These are phyloP conservation scores for Pinctada fucata DNA, from an alignment of 2,888 invertebrate genomes.

Conservation along the genomic window DNA sequence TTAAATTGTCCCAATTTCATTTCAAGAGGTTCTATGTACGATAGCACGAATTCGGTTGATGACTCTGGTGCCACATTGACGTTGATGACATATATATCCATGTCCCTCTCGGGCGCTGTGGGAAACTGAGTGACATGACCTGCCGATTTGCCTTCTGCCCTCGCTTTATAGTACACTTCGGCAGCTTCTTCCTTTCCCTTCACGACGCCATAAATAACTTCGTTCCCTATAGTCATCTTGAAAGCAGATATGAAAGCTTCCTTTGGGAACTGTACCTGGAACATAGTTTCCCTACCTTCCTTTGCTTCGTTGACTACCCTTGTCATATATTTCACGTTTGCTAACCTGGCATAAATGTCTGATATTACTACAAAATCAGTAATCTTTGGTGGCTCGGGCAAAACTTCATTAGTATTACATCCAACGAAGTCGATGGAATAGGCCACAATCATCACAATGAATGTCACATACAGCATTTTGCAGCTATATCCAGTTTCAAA, in stretches of 20 bases:
- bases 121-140: conserved; percentile 55
- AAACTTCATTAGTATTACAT: too few relatives aligned
- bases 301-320: conserved; percentile 16
- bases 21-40: conserved; percentile 84
- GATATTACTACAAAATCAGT: conserved; percentile 5
- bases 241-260: conserved; percentile 73
- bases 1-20: conserved; percentile 83
- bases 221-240: conserved; percentile 60
- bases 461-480: too few relatives aligned
- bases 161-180: conserved; percentile 65
- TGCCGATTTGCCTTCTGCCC: conserved; percentile 68
- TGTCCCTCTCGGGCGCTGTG: conserved; percentile 40
- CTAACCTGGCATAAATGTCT: conserved; percentile 26
- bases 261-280: conserved; percentile 84
- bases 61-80: conserved; percentile 83
- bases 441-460: too few relatives aligned
- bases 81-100: conserved; percentile 75
- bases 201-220: conserved; percentile 42
- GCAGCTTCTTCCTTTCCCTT: conserved; percentile 72
- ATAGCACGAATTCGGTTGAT: conserved; percentile 83
- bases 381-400: not conserved
- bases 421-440: too few relatives aligned
- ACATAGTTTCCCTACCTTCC: conserved; percentile 78
- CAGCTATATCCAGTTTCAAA: too few relatives aligned
- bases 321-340: conserved; percentile 19